Percentiles rank a stretch among this genome's conserved stretches.
These are phyloP conservation scores for Leptopilina myrica DNA, from an alignment of 2,888 invertebrate genomes.

Conservation along the genomic window DNA sequence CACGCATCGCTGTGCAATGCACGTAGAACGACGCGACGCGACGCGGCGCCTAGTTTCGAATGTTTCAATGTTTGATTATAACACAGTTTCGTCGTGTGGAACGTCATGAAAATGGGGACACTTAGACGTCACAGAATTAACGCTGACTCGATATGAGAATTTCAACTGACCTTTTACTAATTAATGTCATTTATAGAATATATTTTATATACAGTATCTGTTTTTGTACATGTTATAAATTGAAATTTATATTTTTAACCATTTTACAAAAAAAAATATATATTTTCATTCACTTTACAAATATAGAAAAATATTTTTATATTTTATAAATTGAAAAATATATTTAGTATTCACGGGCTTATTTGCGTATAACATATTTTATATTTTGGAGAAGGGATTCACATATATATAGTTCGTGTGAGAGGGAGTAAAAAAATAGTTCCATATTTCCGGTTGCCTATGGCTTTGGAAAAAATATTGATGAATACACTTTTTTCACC, in stretches of 20 bases:
- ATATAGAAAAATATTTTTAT: no score
- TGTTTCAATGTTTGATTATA: constrained; percentile 12
- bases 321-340: no score
- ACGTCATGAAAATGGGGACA: background rate
- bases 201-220: background rate
- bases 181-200: no score
- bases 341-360: no score
- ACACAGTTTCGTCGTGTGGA: constrained; percentile 9
- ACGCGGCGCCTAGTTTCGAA: background rate
- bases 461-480: constrained; percentile 13
- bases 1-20: background rate
- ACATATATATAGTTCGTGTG: background rate
- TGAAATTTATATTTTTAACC: no score
- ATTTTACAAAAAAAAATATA: no score
- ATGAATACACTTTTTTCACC: constrained; percentile 5
- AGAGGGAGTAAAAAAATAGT: background rate
- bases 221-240: background rate
- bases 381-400: background rate
- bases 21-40: constrained; percentile 1
- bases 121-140: constrained; percentile 4
- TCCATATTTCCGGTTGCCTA: background rate
- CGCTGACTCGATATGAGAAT: background rate
- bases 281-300: no score
- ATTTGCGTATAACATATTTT: no score
- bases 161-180: constrained; percentile 1